A percentile compares a stretch with the other conserved stretches of the same genome.
Evolutionary conservation across 2,797 vertebrate species (phyloP).

Genomic region (Tragopan temminckii): DNA sequence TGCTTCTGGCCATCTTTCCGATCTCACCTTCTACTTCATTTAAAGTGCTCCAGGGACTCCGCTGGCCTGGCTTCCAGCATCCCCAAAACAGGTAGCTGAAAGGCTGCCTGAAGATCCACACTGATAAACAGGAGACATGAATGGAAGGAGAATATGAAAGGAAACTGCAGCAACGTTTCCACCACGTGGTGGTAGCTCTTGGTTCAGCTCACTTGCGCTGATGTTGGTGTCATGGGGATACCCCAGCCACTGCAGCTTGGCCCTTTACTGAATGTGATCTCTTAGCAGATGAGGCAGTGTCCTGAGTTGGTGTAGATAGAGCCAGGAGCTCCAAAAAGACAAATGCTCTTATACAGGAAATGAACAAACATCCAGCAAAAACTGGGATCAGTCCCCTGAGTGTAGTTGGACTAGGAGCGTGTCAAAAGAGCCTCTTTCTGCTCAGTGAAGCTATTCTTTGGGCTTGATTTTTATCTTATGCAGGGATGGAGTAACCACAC

Average conservation of each 20-base stretch:
- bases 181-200: neutral
- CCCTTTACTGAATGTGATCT: neutral
- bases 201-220: neutral
- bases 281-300: neutral
- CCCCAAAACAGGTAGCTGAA: neutral
- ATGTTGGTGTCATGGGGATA: neutral
- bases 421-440: neutral
- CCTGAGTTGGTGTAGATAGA: neutral
- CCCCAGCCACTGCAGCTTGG: neutral
- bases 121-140: neutral
- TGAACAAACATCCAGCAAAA: neutral
- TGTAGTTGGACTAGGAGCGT: neutral
- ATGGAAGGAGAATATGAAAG: neutral
- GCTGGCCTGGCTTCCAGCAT: neutral
- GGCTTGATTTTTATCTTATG: neutral
- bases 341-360: neutral
- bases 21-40: conserved; percentile 17
- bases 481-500: neutral
- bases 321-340: neutral
- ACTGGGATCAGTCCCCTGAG: neutral
- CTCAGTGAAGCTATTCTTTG: neutral
- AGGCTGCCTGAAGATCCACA: neutral
- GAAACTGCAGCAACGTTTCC: neutral
- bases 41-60: neutral
- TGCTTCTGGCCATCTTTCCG: conserved; percentile 40